Evolutionary conservation across 2,888 invertebrate species (phyloP), one percentile per base, ranked within the genome.

Genomic region (Euplagia quadripunctaria): DNA sequence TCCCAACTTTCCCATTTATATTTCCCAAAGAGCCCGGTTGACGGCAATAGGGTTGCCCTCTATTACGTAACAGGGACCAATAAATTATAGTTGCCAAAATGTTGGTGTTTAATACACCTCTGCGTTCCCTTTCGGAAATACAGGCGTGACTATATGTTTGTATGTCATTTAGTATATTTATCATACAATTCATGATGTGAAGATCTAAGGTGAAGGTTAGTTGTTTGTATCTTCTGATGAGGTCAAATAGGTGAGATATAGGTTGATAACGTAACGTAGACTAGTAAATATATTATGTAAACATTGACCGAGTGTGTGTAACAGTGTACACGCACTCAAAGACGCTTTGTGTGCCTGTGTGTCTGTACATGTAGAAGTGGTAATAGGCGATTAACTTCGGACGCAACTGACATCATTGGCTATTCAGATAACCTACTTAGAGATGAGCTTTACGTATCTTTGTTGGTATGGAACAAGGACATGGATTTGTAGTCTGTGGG

Each of bases 141-240:
- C 31, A 31, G 31, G 31, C 31, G 31, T 31, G 31, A 31, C 31
- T 31, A 31, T 31, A 31, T 31, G 31, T 31, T 31, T 31, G 31
- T 31, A 31, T 31, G 12, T 12, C 14, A 61, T 14, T 61, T 6
- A 6, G 14, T 31, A 61, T 31, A 61, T 31, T 61, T 31, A 61
- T 61, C 31, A 16, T 17, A 68, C n/a, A 14, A 41, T 17, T 42
- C 0, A n/a, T 42, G n/a, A 51, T 66, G 20, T 17, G n/a, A 68
- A 42, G 12, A 68, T n/a, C 51, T 68, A 41, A 63, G 74, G 78
- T 78, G 79, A 82, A 78, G 83, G 81, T 52, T 43, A 73, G 71
- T 71, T 69, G 42, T 16, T 9, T 11, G 4, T 77, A 80, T 81
- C 79, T 70, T 16, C 2, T 12, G 66, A 4, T 71, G 20, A 61